Conservation (phyloP, 2,888 invertebrate species). For the Leptopilina drosophilae region DNA sequence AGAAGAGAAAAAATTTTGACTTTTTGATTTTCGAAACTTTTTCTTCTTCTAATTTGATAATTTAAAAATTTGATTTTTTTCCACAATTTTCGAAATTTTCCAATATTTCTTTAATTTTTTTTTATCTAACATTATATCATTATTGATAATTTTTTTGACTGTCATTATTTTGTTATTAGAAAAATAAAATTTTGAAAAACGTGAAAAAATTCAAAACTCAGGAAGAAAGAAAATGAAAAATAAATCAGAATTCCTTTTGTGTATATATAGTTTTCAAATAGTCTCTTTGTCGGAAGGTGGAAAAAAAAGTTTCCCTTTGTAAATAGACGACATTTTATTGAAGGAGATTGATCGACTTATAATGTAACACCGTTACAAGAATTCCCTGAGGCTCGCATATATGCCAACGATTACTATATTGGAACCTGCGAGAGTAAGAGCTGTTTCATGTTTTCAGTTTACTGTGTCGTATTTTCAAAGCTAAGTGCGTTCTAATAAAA, state of each 20-base stretch:
- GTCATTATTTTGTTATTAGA: too few relatives aligned
- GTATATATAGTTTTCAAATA: not conserved
- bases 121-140: too few relatives aligned
- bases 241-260: not conserved
- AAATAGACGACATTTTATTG: not conserved
- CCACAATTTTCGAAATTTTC: too few relatives aligned
- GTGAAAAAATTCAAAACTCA: too few relatives aligned
- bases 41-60: too few relatives aligned
- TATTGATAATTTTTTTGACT: too few relatives aligned
- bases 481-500: constrained; percentile 9
- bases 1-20: too few relatives aligned
- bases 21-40: too few relatives aligned
- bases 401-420: constrained; percentile 10
- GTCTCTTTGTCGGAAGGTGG: not conserved
- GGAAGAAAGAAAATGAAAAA: too few relatives aligned
- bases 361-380: constrained; percentile 21
- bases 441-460: constrained; percentile 36
- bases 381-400: constrained; percentile 3
- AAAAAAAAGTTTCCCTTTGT: constrained; percentile 3
- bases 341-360: constrained; percentile 17
- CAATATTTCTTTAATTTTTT: too few relatives aligned
- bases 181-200: too few relatives aligned
- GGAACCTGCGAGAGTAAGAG: constrained; percentile 30
- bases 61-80: too few relatives aligned
- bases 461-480: constrained; percentile 17